phyloP scores from a whole-genome alignment of 2,113 vertebrate genomes.

The Corythoichthys haematopterus region DNA sequence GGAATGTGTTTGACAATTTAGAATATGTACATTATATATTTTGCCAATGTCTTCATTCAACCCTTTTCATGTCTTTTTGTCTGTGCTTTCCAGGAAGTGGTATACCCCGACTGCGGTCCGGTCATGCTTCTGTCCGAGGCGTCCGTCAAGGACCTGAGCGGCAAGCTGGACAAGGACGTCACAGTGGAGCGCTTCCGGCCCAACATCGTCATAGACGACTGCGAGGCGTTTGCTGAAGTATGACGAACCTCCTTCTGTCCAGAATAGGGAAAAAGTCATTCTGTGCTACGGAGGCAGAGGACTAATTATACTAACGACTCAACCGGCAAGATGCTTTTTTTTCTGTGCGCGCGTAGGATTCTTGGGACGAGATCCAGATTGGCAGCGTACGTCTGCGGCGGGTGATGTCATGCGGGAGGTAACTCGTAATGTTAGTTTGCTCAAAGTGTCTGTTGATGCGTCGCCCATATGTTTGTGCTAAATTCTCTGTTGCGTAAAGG shows the following conservation, averaged over 20 bases:
- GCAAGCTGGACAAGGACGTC: slow-evolving; percentile 73
- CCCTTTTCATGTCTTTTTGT: neutral
- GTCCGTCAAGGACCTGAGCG: slow-evolving; percentile 82
- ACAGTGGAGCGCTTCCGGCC: slow-evolving; percentile 81
- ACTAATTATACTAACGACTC: slow-evolving; percentile 50
- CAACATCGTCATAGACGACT: slow-evolving; percentile 81
- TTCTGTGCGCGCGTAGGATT: slow-evolving; percentile 72
- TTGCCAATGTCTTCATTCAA: neutral
- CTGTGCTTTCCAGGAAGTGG: slow-evolving; percentile 68
- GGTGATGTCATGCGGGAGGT: slow-evolving; percentile 86
- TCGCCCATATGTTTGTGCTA: neutral
- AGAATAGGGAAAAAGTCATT: neutral
- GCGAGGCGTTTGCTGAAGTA: slow-evolving; percentile 84
- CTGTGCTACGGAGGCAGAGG: slow-evolving; percentile 28
- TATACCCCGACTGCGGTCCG: slow-evolving; percentile 79
- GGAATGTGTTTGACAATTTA: neutral
- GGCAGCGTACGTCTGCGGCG: slow-evolving; percentile 78
- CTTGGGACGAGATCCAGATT: slow-evolving; percentile 86
- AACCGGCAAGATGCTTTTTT: slow-evolving; percentile 38
- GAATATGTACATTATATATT: neutral
- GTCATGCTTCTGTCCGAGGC: slow-evolving; percentile 83
- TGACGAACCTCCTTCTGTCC: neutral
- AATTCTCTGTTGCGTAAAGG: neutral
- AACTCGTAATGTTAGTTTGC: slow-evolving; percentile 26
- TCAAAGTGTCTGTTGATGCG: neutral